Conservation (phyloP, 2,797 vertebrate species). For the Ciconia nigra region DNA sequence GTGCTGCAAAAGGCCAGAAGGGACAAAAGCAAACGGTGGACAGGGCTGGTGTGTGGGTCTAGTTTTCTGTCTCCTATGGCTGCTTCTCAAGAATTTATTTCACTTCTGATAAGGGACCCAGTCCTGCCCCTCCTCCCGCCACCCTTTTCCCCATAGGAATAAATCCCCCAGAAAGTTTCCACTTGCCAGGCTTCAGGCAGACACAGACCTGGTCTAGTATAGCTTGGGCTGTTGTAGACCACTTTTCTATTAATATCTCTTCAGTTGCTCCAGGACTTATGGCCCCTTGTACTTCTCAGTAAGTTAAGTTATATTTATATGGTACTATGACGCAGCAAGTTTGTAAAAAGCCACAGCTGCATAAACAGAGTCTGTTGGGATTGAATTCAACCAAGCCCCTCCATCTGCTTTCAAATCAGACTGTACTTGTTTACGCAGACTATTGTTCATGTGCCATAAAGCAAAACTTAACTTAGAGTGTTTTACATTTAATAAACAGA, state of each 20-base stretch:
- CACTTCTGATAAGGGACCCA: background rate
- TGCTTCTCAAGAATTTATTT: background rate
- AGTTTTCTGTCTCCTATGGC: background rate
- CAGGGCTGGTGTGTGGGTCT: background rate
- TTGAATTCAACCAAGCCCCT: background rate
- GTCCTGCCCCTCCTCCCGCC: background rate
- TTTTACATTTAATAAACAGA: background rate
- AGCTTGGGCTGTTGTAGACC: conserved; percentile 33
- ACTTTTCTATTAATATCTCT: conserved; percentile 42
- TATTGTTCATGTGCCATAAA: background rate
- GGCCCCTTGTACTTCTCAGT: background rate
- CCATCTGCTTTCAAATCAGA: conserved; percentile 25
- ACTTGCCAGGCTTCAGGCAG: background rate
- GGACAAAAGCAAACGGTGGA: background rate
- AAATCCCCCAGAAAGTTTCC: background rate
- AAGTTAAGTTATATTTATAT: conserved; percentile 62
- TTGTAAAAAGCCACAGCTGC: conserved; percentile 33
- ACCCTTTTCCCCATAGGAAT: background rate
- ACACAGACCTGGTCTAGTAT: background rate
- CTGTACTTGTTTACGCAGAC: background rate
- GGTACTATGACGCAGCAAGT: background rate
- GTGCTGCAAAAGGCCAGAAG: background rate
- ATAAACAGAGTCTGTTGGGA: conserved; percentile 33
- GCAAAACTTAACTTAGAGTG: background rate
- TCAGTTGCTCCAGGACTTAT: background rate